Conservation (phyloP, 2,888 invertebrate genomes). For the Hedychridium roseum region DNA sequence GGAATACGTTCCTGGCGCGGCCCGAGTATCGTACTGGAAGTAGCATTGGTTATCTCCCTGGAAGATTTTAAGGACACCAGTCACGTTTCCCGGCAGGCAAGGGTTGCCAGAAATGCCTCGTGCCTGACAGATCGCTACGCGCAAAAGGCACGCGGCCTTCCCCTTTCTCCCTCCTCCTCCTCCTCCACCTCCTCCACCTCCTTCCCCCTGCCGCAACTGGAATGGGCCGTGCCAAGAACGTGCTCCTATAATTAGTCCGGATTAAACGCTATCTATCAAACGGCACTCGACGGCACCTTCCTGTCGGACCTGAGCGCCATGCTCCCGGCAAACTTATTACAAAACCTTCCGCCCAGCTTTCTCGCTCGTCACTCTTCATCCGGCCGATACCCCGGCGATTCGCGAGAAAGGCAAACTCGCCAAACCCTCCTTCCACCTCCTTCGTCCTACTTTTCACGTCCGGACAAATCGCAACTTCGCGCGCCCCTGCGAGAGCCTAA, state of each 20-base stretch:
- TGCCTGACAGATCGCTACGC: conserved; percentile 38
- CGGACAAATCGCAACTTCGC: too few species aligned
- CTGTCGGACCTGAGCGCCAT: neutral
- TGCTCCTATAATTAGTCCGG: conserved; percentile 31
- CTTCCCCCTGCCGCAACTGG: too few species aligned
- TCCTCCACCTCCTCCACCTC: conserved; percentile 16
- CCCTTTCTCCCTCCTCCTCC: conserved; percentile 11
- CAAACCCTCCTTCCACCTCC: too few species aligned
- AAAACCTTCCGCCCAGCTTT: neutral
- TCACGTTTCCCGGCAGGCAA: conserved; percentile 32
- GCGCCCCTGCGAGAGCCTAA: too few species aligned
- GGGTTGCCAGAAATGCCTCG: conserved; percentile 21
- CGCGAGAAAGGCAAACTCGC: neutral
- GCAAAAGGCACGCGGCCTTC: conserved; percentile 23
- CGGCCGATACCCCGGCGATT: neutral
- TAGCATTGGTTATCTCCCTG: neutral
- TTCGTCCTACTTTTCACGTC: too few species aligned
- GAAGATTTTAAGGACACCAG: conserved; percentile 21
- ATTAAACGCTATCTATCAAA: conserved; percentile 27
- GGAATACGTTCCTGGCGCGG: neutral
- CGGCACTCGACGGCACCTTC: neutral
- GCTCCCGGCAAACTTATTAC: neutral
- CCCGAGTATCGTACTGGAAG: conserved; percentile 1
- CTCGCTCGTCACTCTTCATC: neutral
- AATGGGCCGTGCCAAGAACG: conserved; percentile 28